Evolutionary conservation across 2,888 invertebrate species (phyloP), one percentile per base, ranked within the genome.

Genomic region (Steinernema scapterisci): DNA sequence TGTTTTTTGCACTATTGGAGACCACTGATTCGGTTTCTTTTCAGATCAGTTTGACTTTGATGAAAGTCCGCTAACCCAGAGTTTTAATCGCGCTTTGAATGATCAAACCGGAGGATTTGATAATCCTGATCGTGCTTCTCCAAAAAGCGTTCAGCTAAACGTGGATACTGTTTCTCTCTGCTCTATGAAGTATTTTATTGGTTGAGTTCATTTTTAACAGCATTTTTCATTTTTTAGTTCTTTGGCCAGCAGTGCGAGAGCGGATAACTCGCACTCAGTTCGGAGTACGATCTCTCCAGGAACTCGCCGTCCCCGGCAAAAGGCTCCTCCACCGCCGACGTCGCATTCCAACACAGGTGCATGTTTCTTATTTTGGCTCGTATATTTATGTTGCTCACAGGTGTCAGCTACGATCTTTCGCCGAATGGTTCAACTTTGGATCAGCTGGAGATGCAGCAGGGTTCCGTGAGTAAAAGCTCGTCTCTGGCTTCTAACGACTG

Each of bases 381-480:
- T 44, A 44, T 44, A 13, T 9, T n/a, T n/a, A n/a, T n/a, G n/a
- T n/a, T n/a, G n/a, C n/a, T n/a, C n/a, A 38, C 38, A 31, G 16
- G 5, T 21, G 38, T 63, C 31, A 63, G 63, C n/a, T 63, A 63
- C 16, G 63, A 63, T 16, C 13, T 63, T 16, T 63, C 63, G 5
- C 63, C 63, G 19, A 63, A 63, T 63, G 63, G 63, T 3, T 63
- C 63, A 21, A 63, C 31, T 27, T n/a, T 63, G 27, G 63, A 63
- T n/a, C 63, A 63, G n/a, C 31, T 63, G 63, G 63, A 63, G 31
- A 31, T 63, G 63, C 63, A 63, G 27, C 63, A 63, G 19, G 63
- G 63, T 16, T 63, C 63, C 6, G 63, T 63, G 3, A 63, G 63
- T 31, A 63, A 63, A 16, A 63, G 63, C 27, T 63, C 63, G 7